Base-by-base conservation (phyloP, 2,888 invertebrate genomes). In the Athetis lepigone region DNA sequence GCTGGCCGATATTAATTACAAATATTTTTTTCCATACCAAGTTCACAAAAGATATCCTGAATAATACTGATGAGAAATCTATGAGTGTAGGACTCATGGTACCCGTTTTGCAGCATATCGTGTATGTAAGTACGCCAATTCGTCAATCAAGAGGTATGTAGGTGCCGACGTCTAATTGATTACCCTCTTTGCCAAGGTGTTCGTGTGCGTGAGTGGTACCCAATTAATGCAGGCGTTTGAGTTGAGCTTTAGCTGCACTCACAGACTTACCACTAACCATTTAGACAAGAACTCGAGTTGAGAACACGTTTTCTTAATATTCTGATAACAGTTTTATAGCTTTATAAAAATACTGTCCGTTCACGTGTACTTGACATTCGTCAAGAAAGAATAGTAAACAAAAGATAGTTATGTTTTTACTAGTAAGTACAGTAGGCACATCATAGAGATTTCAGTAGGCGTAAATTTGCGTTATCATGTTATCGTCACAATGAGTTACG, bases 381-480 rank as follows among this genome's bases (percentile, higher is more conserved):
- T n/a, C n/a, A n/a, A n/a, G n/a, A n/a, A n/a, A n/a, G n/a, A n/a
- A n/a, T 27, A 37, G 16, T n/a, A 19, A 29, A 46, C 37, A 49
- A 29, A 27, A 37, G 23, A 9, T 23, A 45, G 58, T 43, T 29
- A 4, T 21, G 33, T 46, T 29, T 46, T 46, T 46, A 27, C 21
- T 60, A 33, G 18, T 33, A 11, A 11, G 11, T n/a, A n/a, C n/a
- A n/a, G n/a, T 33, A 33, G 1, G 7, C 4, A 46, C 16, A 47
- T 39, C 60, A 50, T 46, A 40, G 36, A 36, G 36, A 47, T 52
- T 42, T 19, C 4, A 29, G 13, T 27, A 27, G 23, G 47, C 61
- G 52, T 67, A 61, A 37, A 47, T 42, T 29, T 7, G 7, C 29
- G n/a, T 69, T 67, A 67, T 67, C 61, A 25, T 61, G 40, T 69